These are phyloP conservation scores for Limenitis camilla DNA, from an alignment of 2,888 invertebrate genomes.

Conservation along the genomic window DNA sequence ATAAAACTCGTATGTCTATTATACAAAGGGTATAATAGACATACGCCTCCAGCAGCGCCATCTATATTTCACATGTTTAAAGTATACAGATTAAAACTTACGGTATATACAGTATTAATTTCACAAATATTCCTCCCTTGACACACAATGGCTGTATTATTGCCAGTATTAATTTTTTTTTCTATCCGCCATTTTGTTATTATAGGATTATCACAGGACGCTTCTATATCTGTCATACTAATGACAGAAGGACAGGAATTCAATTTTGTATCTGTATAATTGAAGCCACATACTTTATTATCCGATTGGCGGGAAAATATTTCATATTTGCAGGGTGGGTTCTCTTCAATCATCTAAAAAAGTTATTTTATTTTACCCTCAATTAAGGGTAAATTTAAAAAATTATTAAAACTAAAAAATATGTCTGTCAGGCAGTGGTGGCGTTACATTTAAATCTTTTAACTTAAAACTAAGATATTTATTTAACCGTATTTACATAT, in stretches of 20 bases:
- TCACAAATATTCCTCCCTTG: conserved; percentile 39
- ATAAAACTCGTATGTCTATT: no score
- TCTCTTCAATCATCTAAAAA: conserved; percentile 46
- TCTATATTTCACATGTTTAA: no score
- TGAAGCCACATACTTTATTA: conserved; percentile 33
- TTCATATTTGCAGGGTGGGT: conserved; percentile 45
- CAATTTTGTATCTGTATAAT: conserved; percentile 27
- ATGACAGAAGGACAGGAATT: conserved; percentile 32
- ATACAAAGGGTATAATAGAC: no score
- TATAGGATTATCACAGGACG: conserved; percentile 45
- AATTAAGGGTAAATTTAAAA: not conserved
- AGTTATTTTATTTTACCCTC: no score
- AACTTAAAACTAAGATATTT: no score
- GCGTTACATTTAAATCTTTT: no score
- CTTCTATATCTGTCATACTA: conserved; percentile 32
- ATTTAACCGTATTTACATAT: no score
- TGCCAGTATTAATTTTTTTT: conserved; percentile 29
- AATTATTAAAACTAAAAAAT: not conserved
- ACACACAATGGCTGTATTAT: conserved; percentile 35
- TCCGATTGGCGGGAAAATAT: conserved; percentile 36
- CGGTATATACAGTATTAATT: conserved; percentile 43
- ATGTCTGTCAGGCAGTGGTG: no score
- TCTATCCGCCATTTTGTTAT: conserved; percentile 39
- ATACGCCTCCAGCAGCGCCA: no score
- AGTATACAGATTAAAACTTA: conserved; percentile 24